Conservation (phyloP, 2,113 vertebrate genomes). For the Alligator mississippiensis region DNA sequence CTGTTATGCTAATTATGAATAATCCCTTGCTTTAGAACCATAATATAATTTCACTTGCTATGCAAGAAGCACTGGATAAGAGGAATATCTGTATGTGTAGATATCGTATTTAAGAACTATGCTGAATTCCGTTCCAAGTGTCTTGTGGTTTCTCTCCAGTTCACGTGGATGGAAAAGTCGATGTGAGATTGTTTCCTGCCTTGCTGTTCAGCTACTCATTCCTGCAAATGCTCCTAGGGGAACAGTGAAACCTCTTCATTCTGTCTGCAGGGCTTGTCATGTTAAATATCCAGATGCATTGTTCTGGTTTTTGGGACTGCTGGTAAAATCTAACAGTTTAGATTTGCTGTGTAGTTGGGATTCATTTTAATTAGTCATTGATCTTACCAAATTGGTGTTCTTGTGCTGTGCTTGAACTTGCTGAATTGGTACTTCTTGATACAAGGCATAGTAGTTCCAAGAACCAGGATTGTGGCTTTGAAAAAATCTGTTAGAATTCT, state of each 20-base stretch:
- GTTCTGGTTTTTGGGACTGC: conserved; percentile 79
- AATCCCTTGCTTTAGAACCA: conserved; percentile 42
- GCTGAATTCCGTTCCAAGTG: conserved; percentile 62
- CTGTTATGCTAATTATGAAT: conserved; percentile 2
- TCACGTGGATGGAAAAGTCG: conserved; percentile 66
- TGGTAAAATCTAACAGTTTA: conserved; percentile 26
- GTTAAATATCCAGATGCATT: conserved; percentile 53
- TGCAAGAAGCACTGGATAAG: background rate
- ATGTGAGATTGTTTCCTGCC: conserved; percentile 74
- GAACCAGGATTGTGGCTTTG: conserved; percentile 74
- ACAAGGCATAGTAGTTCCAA: conserved; percentile 75
- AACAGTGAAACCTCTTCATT: conserved; percentile 70
- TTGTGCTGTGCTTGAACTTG: conserved; percentile 65
- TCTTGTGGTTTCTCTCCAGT: conserved; percentile 74
- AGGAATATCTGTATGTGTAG: conserved; percentile 38
- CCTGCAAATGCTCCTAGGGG: conserved; percentile 74
- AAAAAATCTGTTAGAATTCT: conserved; percentile 63
- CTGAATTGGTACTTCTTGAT: conserved; percentile 56
- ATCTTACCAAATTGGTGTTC: conserved; percentile 64
- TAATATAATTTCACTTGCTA: conserved; percentile 39
- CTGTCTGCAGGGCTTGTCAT: conserved; percentile 73
- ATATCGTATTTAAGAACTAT: conserved; percentile 23
- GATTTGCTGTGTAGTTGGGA: conserved; percentile 58
- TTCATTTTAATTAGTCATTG: conserved; percentile 60
- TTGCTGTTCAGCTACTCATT: conserved; percentile 74